Base-by-base conservation (phyloP, 1,140 invertebrate genomes). In the Drosophila lini region DNA sequence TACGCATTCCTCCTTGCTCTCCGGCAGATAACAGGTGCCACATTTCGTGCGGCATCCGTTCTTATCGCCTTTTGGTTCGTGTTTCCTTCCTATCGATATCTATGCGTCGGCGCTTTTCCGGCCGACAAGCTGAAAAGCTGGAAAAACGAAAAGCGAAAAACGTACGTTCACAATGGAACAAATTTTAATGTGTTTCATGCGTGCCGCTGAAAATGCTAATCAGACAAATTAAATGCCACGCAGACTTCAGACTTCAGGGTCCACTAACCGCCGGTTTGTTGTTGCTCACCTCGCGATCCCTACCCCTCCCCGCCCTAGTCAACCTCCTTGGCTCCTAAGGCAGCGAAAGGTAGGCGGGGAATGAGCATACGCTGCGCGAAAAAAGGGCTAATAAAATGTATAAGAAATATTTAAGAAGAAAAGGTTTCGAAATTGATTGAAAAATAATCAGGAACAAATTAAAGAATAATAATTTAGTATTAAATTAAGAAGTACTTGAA, bases 181-280 rank as follows among this genome's bases (percentile, higher is more conserved):
- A 73, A 78, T 77, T 81, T 90, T 89, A 89, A 89, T 89, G 84
- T 85, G 84, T 89, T 89, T 84, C 83, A 84, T 89, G 84, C 84
- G 84, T 90, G 86, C 82, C 76, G 70, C 73, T 89, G 71, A 90
- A 90, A 86, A 90, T 90, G 85, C 81, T 91, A 90, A 90, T 90
- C 88, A 80, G 86, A 90, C 81, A 86, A 88, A 90, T 90, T 90
- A 91, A 90, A 90, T 86, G 86, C 77, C 77, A 81, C 64, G 79
- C 74, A 81, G 74, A 62, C 75, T 71, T 56, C 16, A 53, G 50
- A 53, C 61, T 61, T 63, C 59, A 58, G 50, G 73, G 74, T 74
- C 58, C 68, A 71, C 52, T 71, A 70, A 71, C 69, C 68, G 52
- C 22, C 67, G 48, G 68, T 69, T 71, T 71, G 68, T 56, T 58